A percentile compares a stretch with the other conserved stretches of the same genome.
phyloP scores from a whole-genome alignment of 2,113 vertebrate genomes.

The Eptatretus burgeri region DNA sequence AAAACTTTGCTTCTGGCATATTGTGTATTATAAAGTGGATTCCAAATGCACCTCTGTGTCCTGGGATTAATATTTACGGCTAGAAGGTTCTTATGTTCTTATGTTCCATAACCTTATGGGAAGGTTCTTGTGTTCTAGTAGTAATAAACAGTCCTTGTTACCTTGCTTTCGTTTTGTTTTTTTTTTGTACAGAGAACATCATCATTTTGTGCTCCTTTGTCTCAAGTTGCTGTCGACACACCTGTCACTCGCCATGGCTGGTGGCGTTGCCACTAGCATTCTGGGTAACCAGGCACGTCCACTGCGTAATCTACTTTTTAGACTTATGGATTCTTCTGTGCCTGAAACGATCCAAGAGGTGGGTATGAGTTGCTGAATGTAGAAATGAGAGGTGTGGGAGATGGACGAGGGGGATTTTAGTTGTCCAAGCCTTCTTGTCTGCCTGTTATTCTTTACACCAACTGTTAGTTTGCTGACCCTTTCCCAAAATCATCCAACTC shows the following conservation, averaged over 20 bases:
- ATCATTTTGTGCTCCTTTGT: conserved; percentile 70
- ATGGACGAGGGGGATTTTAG: neutral
- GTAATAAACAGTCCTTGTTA: neutral
- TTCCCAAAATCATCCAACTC: no score
- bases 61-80: neutral
- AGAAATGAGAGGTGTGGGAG: neutral
- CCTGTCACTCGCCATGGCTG: conserved; percentile 63
- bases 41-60: neutral
- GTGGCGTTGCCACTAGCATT: conserved; percentile 86
- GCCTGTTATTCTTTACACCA: neutral
- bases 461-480: no score
- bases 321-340: conserved; percentile 84
- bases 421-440: neutral
- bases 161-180: neutral
- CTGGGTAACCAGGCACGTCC: conserved; percentile 70
- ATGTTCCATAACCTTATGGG: neutral
- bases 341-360: conserved; percentile 96
- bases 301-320: conserved; percentile 64
- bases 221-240: conserved; percentile 85
- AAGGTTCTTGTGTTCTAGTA: neutral
- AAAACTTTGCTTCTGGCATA: no score
- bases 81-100: neutral
- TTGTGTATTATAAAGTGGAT: no score
- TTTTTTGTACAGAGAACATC: conserved; percentile 43
- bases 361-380: conserved; percentile 6